Base-by-base conservation (phyloP, 2,113 vertebrate species). In the Phasianus colchicus region DNA sequence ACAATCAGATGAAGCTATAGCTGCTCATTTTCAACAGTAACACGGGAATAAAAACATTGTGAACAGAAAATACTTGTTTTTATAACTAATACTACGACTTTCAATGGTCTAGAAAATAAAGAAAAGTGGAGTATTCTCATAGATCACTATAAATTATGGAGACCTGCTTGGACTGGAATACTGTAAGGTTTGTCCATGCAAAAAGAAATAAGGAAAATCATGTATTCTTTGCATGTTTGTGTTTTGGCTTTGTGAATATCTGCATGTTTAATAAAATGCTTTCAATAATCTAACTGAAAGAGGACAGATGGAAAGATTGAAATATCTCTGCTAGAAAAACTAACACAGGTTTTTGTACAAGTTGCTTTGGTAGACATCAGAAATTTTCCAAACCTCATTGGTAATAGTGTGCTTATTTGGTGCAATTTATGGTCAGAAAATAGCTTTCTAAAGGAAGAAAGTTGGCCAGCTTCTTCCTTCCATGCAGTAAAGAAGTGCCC, bases 391-490 rank as follows among this genome's bases (percentile, higher is more conserved):
- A 75, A 47, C 32, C 38, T 69, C 1, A 6, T 48, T 88, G 50
- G 55, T 10, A 81, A 78, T 3, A 40, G 15, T 43, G 13, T 19
- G 12, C 6, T 63, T 66, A 72, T 79, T 78, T 65, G 66, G 57
- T 82, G 61, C 88, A 50, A 94, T 70, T 65, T 73, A 84, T 61
- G 30, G 38, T 60, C 73, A 86, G 57, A 90, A 95, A 94, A 43
- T 20, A 86, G 61, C 43, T 76, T 14, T 57, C 29, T 27, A 69
- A 76, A 90, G 47, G 73, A 88, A 88, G 34, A 15, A 84, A 78
- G 81, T 3, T 16, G n/a, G 17, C 14, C 30, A 25, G 14, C 55
- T 92, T 86, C 55, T 83, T 83, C 50, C 76, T 78, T 82, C 57
- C n/a, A 14, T 22, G 6, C 47, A 43, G 7, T 52, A 45, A 36